Conservation (phyloP, 2,113 vertebrate species). For the Peromyscus californicus region DNA sequence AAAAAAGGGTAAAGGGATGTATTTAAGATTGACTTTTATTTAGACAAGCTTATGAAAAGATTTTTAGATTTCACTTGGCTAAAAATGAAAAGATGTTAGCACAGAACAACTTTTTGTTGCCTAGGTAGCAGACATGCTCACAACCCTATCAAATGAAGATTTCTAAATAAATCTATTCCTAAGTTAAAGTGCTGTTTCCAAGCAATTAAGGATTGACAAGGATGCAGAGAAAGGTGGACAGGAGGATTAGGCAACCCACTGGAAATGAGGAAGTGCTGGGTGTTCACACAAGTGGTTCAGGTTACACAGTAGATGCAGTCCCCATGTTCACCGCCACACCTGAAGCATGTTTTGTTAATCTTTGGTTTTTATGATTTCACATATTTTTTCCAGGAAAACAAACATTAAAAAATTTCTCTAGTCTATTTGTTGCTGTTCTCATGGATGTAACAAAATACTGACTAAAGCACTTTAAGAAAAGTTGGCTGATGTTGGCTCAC, state of each 20-base stretch:
- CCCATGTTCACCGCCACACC: neutral
- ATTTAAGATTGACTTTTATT: conserved; percentile 60
- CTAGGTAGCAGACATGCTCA: conserved; percentile 73
- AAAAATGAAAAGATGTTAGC: conserved; percentile 70
- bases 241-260: neutral
- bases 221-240: neutral
- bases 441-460: neutral
- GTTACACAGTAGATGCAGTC: neutral
- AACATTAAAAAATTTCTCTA: conserved; percentile 15
- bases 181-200: conserved; percentile 55
- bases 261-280: neutral
- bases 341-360: neutral
- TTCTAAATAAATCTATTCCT: conserved; percentile 61
- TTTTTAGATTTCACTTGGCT: conserved; percentile 62
- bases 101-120: conserved; percentile 65
- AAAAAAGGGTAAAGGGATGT: neutral
- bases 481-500: neutral
- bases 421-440: neutral
- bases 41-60: conserved; percentile 66
- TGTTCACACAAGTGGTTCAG: neutral
- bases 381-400: neutral
- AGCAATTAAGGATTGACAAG: conserved; percentile 2
- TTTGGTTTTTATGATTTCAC: conserved; percentile 1
- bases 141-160: conserved; percentile 50
- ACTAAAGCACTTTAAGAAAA: neutral